Base-by-base conservation (phyloP, 2,797 vertebrate genomes). In the Gadopsis bispinosus region DNA sequence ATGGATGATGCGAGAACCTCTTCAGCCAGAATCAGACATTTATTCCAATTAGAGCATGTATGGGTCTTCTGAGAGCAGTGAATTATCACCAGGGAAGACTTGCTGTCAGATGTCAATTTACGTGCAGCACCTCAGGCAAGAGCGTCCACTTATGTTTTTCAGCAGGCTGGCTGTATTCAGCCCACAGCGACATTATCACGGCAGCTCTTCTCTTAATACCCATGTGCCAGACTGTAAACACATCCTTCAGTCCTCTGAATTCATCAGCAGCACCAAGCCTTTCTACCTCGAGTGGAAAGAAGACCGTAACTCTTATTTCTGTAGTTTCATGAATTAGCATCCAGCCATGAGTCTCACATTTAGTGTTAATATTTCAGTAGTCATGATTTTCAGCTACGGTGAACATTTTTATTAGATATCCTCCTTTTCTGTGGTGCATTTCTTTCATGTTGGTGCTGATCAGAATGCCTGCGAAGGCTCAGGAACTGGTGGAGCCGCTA, bases 11-110 rank as follows among this genome's bases (percentile, higher is more conserved):
- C 72, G 53, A 77, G 54, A 80, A 61, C 35, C 47, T 79, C 65
- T 55, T 14, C 54, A 56, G 78, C 58, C 68, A 70, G 71, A 51
- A 83, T 54, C 67, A 63, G 73, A 78, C 60, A 77, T 85, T 84
- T 69, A 73, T 89, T 83, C 87, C 83, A 88, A 87, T 90, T 84
- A 87, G 65, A 83, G 73, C n/a, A 5, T 33, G 63, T 39, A 74
- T 63, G 39, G 56, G 79, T 81, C 77, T 68, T 70, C 74, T 58
- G 66, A 60, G 75, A 79, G 60, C 62, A 68, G 74, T 86, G 80
- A 88, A 81, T 88, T 81, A 87, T 85, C 74, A 88, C 70, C 65
- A 76, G 70, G 74, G 63, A 85, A 73, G 48, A 62, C 59, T 73
- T 41, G 68, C 69, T 83, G 80, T 90, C 83, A 83, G 77, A 78